Conservation (phyloP, 2,888 invertebrate species). For the Trachelus iudaicus region DNA sequence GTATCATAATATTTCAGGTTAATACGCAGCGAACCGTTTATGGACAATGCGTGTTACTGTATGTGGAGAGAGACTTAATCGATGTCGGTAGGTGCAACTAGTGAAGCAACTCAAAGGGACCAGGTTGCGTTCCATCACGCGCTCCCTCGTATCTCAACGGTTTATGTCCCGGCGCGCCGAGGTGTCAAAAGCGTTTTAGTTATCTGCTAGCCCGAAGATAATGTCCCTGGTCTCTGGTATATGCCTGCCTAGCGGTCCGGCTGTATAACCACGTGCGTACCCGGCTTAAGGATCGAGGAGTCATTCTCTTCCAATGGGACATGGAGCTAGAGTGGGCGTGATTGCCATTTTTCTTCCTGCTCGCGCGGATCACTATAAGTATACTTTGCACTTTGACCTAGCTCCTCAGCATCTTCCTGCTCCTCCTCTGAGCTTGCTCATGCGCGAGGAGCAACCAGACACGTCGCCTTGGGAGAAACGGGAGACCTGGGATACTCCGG, state of each 20-base stretch:
- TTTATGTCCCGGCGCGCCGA: constrained; percentile 42
- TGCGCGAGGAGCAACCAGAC: neutral
- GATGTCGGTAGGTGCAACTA: neutral
- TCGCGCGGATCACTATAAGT: neutral
- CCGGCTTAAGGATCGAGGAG: neutral
- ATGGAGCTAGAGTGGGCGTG: neutral
- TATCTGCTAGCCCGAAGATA: constrained; percentile 43
- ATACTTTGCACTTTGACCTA: neutral
- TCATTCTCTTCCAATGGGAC: neutral
- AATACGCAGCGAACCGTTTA: neutral
- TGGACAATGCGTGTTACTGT: neutral
- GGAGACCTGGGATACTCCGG: neutral
- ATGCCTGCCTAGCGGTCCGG: neutral
- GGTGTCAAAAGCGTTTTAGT: constrained; percentile 55
- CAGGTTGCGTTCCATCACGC: constrained; percentile 3
- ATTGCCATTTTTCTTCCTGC: neutral
- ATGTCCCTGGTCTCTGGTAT: neutral
- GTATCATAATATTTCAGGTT: neutral
- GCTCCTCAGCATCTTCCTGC: neutral
- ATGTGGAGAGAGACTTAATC: neutral
- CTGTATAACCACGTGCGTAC: neutral
- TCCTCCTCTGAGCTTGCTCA: neutral
- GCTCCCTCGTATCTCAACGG: constrained; percentile 41
- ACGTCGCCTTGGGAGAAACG: neutral
- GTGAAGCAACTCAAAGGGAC: neutral